phyloP scores from a whole-genome alignment of 2,113 vertebrate genomes.

The Cyrtonyx montezumae region DNA sequence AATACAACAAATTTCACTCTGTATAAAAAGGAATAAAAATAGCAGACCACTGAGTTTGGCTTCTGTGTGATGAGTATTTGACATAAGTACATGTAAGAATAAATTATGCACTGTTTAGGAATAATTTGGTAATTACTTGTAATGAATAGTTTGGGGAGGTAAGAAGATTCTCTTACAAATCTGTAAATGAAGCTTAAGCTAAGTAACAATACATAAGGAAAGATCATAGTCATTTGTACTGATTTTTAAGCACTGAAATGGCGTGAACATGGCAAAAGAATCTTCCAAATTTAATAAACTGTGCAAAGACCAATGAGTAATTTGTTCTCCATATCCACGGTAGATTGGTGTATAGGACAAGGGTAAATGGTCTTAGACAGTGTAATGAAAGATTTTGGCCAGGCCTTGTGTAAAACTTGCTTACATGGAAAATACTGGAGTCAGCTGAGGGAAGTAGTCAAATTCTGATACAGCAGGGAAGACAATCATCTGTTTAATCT shows the following conservation, averaged over 20 bases:
- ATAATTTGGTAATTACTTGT: neutral
- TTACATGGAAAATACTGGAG: neutral
- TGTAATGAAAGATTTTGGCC: neutral
- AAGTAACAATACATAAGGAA: neutral
- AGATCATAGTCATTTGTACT: neutral
- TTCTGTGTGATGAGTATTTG: neutral
- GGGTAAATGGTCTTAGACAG: neutral
- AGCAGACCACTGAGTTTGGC: neutral
- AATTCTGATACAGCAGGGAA: neutral
- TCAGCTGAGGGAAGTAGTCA: neutral
- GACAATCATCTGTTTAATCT: neutral
- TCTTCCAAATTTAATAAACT: neutral
- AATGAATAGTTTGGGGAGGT: neutral
- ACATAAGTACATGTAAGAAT: neutral
- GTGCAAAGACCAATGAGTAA: neutral
- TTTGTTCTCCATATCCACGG: neutral
- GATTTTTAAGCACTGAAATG: neutral
- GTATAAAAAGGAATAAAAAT: constrained; percentile 11
- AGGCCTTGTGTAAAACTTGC: neutral
- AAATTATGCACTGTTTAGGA: neutral
- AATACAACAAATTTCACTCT: neutral
- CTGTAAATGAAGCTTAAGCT: neutral
- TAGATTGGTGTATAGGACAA: neutral
- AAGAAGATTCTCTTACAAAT: neutral
- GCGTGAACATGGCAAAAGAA: neutral